phyloP scores from a whole-genome alignment of 2,113 vertebrate genomes.

The Tupaia tana region DNA sequence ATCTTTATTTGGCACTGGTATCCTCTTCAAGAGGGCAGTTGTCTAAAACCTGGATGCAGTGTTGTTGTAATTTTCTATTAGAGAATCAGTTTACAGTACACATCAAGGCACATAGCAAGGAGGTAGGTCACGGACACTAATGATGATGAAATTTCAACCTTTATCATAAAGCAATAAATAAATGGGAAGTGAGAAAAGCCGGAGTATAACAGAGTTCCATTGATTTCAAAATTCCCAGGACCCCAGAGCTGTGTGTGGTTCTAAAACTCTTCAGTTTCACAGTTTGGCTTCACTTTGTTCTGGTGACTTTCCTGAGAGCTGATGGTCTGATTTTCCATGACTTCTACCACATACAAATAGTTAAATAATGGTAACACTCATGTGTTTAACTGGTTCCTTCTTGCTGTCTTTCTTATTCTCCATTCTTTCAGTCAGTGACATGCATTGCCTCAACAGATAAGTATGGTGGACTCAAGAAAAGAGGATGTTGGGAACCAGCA shows the following conservation, averaged over 20 bases:
- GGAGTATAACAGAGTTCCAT: neutral
- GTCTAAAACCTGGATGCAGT: neutral
- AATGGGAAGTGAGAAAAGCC: neutral
- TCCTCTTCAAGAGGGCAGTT: neutral
- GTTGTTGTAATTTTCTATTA: neutral
- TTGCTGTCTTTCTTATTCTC: neutral
- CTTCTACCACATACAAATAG: neutral
- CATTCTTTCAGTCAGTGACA: neutral
- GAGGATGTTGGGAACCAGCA: too few species aligned
- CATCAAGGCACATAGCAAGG: neutral
- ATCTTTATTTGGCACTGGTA: slow-evolving; percentile 11
- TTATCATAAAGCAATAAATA: neutral
- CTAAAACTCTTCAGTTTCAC: neutral
- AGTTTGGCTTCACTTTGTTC: fast-evolving
- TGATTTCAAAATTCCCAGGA: fast-evolving
- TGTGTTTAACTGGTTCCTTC: neutral
- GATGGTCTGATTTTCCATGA: neutral
- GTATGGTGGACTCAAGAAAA: neutral
- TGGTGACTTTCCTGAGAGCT: neutral
- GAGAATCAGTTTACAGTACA: neutral
- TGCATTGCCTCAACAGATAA: neutral
- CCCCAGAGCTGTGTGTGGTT: neutral
- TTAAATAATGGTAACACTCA: neutral
- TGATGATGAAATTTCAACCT: neutral
- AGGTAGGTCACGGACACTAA: neutral